Evolutionary conservation across 2,888 invertebrate genomes (phyloP), one percentile per base, ranked within the genome.

Genomic region (Plagodis dolabraria): DNA sequence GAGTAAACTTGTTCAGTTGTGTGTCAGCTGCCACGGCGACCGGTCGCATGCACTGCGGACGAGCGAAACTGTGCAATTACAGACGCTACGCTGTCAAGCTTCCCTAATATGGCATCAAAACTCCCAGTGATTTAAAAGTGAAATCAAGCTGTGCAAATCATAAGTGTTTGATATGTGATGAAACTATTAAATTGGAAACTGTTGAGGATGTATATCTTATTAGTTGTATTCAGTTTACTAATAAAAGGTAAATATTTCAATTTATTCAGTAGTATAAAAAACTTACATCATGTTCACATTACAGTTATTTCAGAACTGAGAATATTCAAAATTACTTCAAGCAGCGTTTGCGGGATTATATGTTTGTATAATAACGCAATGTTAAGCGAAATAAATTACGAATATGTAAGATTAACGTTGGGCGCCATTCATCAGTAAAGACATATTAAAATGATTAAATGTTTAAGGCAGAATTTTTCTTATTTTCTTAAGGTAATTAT

Each of bases 161-260:
- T 53, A 49, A 22, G 59, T 51, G 72, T 55, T 68, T 55, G 69
- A 71, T 82, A 87, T 90, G 88, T 81, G 80, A 84, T 83, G 86
- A 89, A 87, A 86, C 83, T 80, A 76, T 82, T 59, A 42, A 34
- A 53, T 59, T 58, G 34, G 76, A 81, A 79, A 78, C 73, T 57
- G 34, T 38, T 82, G 80, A 90, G 90, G 90, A 92, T 92, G 91
- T 87, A 89, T 85, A 74, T 90, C 80, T 77, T 86, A 79, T 80
- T 89, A 68, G 79, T 79, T 69, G 75, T 89, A 70, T 70, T 90
- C 75, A 85, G 86, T 79, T 84, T 92, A 77, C 83, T 92, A 76
- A 79, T 90, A 74, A 87, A 87, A 89, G 91, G 91, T 90, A 89
- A 79, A 68, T 60, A 59, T 55, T 57, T 56, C 44, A 38, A 11